A percentile compares a stretch with the other conserved stretches of the same genome.
phyloP scores from a whole-genome alignment of 2,888 invertebrate genomes.

The Pycnomerus fuliginosus region DNA sequence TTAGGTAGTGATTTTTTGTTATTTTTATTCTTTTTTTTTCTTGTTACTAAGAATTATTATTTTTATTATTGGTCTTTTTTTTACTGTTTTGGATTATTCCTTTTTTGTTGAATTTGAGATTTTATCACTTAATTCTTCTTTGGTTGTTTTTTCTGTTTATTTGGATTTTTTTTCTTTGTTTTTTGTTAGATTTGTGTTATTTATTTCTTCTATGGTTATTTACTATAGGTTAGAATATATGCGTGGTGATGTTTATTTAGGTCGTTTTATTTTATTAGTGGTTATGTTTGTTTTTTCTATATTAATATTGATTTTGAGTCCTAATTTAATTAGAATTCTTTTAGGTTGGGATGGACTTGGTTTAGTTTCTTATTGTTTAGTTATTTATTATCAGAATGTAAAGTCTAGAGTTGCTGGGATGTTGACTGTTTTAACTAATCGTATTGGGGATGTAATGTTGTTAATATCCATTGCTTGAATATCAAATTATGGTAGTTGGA shows the following conservation, averaged over 20 bases:
- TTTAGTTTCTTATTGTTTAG: constrained; percentile 70
- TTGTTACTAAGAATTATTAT: constrained; percentile 51
- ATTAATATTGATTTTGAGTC: constrained; percentile 67
- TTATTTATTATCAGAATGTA: constrained; percentile 69
- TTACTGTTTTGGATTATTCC: constrained; percentile 51
- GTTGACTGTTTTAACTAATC: constrained; percentile 71
- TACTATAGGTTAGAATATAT: constrained; percentile 67
- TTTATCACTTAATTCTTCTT: constrained; percentile 55
- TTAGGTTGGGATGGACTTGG: constrained; percentile 55
- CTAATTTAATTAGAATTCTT: constrained; percentile 17
- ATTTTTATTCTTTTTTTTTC: constrained; percentile 56
- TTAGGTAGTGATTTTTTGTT: constrained; percentile 55
- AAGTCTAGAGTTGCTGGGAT: constrained; percentile 70
- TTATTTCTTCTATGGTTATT: constrained; percentile 68
- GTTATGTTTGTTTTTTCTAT: constrained; percentile 68
- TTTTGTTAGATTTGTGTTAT: constrained; percentile 64
- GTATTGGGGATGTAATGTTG: constrained; percentile 70
- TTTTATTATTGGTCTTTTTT: constrained; percentile 50
- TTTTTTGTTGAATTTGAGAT: constrained; percentile 61
- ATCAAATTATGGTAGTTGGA: constrained; percentile 45
- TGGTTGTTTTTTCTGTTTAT: constrained; percentile 58
- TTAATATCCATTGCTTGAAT: constrained; percentile 52
- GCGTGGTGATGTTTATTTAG: constrained; percentile 57
- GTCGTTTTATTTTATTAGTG: constrained; percentile 66
- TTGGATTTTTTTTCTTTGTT: constrained; percentile 65